Evolutionary conservation across 2,888 invertebrate species (phyloP).

Genomic region (Ischnura elegans): DNA sequence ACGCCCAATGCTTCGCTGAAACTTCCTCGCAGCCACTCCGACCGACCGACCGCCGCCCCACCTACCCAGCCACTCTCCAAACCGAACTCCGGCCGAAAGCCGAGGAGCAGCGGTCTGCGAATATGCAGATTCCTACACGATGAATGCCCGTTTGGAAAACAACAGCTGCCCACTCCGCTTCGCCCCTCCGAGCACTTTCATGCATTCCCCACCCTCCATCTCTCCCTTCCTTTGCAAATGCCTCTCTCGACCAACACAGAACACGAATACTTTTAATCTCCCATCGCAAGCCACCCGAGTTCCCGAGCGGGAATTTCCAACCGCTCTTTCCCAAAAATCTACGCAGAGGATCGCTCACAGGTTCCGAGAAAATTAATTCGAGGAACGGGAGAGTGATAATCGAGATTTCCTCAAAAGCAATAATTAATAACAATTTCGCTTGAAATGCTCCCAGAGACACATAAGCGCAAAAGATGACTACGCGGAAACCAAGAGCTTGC

Average conservation of each 20-base stretch:
- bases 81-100: background rate
- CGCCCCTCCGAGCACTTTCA: slow-evolving; percentile 28
- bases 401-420: no score
- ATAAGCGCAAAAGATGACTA: no score
- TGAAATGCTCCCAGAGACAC: no score
- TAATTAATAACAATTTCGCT: no score
- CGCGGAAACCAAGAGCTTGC: no score
- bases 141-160: slow-evolving; percentile 45
- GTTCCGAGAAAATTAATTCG: no score
- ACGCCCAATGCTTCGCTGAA: background rate
- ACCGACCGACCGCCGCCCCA: background rate
- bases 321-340: no score
- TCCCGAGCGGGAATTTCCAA: no score
- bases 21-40: background rate
- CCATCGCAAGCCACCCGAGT: no score
- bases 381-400: no score
- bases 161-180: slow-evolving; percentile 17
- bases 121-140: slow-evolving; percentile 47
- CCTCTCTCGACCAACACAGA: slow-evolving; percentile 1
- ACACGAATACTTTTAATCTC: background rate
- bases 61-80: background rate
- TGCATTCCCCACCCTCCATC: background rate
- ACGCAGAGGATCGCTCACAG: no score
- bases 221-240: background rate
- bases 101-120: slow-evolving; percentile 30